Evolutionary conservation across 2,797 vertebrate species (phyloP), one percentile per base, ranked within the genome.

Genomic region (Artibeus jamaicensis): DNA sequence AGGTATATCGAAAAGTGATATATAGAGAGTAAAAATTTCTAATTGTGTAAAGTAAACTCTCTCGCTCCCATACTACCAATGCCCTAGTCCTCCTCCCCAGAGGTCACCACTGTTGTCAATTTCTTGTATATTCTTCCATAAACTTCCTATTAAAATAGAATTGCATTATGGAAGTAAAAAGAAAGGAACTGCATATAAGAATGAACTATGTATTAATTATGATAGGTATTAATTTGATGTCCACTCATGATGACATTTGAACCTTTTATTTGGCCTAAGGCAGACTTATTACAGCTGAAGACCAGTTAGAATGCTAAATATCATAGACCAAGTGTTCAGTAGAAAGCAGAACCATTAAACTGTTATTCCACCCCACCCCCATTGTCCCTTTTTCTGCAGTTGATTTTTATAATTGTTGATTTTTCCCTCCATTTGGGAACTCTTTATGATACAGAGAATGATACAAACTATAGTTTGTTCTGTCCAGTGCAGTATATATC

Each of bases 371-470:
- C 10, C 3, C 15, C 53, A 9, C 16, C 65, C 44, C 59, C 48
- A 37, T 70, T 32, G 42, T 18, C 8, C 39, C 22, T 92, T 85
- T 77, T 26, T 73, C 53, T 42, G 32, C 6, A 24, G 68, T 83
- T 89, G 46, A 2, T 16, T 19, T 94, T 71, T 77, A 46, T 62
- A 22, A 34, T 3, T 78, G n/a, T 88, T 94, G 21, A 34, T 92
- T 68, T 81, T 96, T 77, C 79, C 82, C 59, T 89, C 53, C 46
- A 90, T 70, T 0, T 0, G 59, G 26, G 26, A 93, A 71, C 46
- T 71, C 82, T 90, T 92, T 97, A 88, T 95, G 86, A 92, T 77
- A 14, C 48, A 79, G 46, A 90, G 67, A 73, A 22, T 78, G 50
- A 50, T 44, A 44, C 44, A 7, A 74, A 91, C 42, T 77, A 2